These are phyloP conservation scores for Halictus ligatus DNA, from an alignment of 2,888 invertebrate species.

Conservation along the genomic window DNA sequence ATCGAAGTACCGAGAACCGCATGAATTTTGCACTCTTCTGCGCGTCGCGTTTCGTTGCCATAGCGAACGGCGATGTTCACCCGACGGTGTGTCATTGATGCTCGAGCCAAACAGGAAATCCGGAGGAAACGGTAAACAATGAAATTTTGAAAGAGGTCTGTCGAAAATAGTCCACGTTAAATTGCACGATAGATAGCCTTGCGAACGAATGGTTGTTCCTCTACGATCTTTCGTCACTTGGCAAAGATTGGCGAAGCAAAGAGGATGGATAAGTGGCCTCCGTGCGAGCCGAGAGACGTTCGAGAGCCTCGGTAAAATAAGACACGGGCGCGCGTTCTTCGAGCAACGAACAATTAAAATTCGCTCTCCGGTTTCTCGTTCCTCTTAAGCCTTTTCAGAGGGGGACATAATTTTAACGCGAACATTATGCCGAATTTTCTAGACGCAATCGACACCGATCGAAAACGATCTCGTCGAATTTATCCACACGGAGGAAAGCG, in stretches of 20 bases:
- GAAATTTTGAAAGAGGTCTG: conserved; percentile 18
- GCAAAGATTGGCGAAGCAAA: conserved; percentile 15
- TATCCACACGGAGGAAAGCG: neutral
- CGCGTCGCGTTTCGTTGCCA: neutral
- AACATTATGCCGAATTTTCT: neutral
- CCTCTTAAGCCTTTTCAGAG: neutral
- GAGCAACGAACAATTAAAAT: neutral
- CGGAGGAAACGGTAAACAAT: conserved; percentile 21
- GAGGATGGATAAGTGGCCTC: conserved; percentile 15
- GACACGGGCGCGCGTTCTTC: neutral
- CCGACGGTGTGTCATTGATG: neutral
- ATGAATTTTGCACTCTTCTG: neutral
- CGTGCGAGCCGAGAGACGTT: conserved; percentile 8
- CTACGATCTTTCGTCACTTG: conserved; percentile 20
- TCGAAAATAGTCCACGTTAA: conserved; percentile 17
- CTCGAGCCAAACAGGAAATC: conserved; percentile 23
- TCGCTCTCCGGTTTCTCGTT: neutral
- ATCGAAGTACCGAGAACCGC: neutral
- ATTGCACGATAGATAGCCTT: conserved; percentile 10
- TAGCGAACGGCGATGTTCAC: neutral
- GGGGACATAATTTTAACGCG: neutral
- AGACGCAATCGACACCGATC: no score
- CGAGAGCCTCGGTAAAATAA: neutral
- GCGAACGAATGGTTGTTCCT: conserved; percentile 18
- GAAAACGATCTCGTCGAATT: neutral